phyloP scores from a whole-genome alignment of 1,140 invertebrate genomes.

The Drosophila sturtevanti region DNA sequence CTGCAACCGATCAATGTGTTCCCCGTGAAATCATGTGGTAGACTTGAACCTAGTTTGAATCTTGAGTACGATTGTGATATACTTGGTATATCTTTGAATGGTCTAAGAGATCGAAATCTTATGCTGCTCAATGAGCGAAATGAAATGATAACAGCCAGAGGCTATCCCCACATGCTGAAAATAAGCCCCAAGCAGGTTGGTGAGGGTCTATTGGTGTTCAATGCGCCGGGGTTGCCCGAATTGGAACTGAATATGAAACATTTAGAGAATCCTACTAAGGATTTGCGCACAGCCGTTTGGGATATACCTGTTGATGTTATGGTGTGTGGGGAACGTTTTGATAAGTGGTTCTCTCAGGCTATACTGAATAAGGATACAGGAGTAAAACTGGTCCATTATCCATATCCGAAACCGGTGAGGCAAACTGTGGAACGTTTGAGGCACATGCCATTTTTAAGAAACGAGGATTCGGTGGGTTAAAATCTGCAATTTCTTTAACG shows the following conservation, averaged over 20 bases:
- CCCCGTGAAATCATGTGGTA: conserved; percentile 84
- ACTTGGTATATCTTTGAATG: conserved; percentile 82
- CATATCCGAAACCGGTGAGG: conserved; percentile 82
- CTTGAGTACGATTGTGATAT: conserved; percentile 82
- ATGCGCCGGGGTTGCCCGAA: conserved; percentile 83
- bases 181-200: conserved; percentile 82
- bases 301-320: conserved; percentile 83
- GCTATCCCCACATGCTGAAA: conserved; percentile 84
- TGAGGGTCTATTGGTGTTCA: conserved; percentile 77
- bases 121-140: conserved; percentile 84
- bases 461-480: conserved; percentile 65
- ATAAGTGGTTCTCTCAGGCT: conserved; percentile 86
- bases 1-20: conserved; percentile 83
- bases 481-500: not conserved
- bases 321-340: conserved; percentile 86
- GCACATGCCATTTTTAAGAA: conserved; percentile 59
- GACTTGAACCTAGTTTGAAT: conserved; percentile 65
- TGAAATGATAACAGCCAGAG: conserved; percentile 84
- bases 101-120: conserved; percentile 83
- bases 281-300: conserved; percentile 83
- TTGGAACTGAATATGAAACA: conserved; percentile 82
- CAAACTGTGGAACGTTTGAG: conserved; percentile 43
- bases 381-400: conserved; percentile 85
- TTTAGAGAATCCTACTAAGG: conserved; percentile 60
- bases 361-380: conserved; percentile 84